Base-by-base conservation (phyloP, 2,113 vertebrate species). In the Emberiza fucata region DNA sequence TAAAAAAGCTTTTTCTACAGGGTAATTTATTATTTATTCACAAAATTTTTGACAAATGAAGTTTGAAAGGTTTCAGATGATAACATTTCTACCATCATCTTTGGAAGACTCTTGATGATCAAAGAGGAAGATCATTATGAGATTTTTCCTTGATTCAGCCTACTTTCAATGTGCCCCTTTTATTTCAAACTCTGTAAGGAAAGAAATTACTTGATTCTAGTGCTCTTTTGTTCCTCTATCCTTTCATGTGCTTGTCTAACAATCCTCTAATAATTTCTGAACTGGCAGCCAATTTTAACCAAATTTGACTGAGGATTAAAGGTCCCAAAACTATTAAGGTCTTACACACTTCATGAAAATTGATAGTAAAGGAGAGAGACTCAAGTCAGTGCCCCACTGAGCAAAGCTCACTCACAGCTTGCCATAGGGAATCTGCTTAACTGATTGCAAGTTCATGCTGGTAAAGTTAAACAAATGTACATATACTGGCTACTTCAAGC, bases 241-340 rank as follows among this genome's bases (percentile, higher is more conserved):
- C 45, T 47, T 94, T 64, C 63, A 73, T 21, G 40, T 91, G 70
- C 68, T 82, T 19, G 6, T 90, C 27, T 77, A 61, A 54, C 42
- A 66, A 22, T 70, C 54, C 64, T 94, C 39, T 73, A 94, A 59
- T 88, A 92, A 90, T 93, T 93, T 90, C 79, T 92, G 54, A 90
- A 80, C 54, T 88, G 42, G 54, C 86, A 90, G 82, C 80, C 92
- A 94, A 92, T 96, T 96, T 94, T 85, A 92, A 17, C 59, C 76
- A 97, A 92, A 96, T 95, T 88, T 95, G 85, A 93, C 82, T 95
- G 95, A 97, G 95, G 42, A 94, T 97, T 96, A 77, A 80, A 93
- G 59, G 92, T 95, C 94, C 78, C 95, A 81, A 75, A 95, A 57
- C 96, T 95, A 96, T 95, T 96, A 96, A 93, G 35, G 59, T 81